Evolutionary conservation across 2,888 invertebrate species (phyloP).

Genomic region (Microctonus brassicae): DNA sequence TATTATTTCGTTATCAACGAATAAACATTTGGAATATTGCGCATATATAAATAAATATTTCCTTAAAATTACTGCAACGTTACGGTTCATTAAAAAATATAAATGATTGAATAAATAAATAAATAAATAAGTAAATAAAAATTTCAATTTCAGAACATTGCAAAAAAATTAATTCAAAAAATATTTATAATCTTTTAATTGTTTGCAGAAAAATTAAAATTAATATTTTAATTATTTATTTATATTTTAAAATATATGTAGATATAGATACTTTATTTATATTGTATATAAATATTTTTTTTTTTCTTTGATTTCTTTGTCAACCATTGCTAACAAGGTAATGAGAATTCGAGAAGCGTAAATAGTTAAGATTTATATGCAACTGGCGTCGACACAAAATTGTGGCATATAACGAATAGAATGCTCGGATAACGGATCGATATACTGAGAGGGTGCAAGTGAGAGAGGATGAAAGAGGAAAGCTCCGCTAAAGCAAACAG

Average conservation of each 20-base stretch:
- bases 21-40: no score
- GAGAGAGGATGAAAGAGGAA: background rate
- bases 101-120: no score
- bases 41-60: no score
- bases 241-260: no score
- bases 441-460: slow-evolving; percentile 35
- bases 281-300: background rate
- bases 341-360: slow-evolving; percentile 10
- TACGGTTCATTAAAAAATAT: slow-evolving; percentile 9
- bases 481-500: slow-evolving; percentile 49
- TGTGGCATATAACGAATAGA: background rate
- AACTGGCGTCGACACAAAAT: slow-evolving; percentile 11
- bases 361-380: slow-evolving; percentile 7
- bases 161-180: no score
- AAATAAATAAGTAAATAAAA: no score
- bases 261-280: background rate
- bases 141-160: background rate
- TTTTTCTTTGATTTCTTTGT: background rate
- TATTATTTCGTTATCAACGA: background rate
- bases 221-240: no score
- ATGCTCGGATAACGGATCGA: slow-evolving; percentile 41
- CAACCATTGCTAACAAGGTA: slow-evolving; percentile 1
- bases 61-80: background rate
- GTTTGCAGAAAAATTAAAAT: background rate
- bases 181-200: no score